Evolutionary conservation across 2,797 vertebrate genomes (phyloP), one percentile per base, ranked within the genome.

Genomic region (Bucorvus abyssinicus): DNA sequence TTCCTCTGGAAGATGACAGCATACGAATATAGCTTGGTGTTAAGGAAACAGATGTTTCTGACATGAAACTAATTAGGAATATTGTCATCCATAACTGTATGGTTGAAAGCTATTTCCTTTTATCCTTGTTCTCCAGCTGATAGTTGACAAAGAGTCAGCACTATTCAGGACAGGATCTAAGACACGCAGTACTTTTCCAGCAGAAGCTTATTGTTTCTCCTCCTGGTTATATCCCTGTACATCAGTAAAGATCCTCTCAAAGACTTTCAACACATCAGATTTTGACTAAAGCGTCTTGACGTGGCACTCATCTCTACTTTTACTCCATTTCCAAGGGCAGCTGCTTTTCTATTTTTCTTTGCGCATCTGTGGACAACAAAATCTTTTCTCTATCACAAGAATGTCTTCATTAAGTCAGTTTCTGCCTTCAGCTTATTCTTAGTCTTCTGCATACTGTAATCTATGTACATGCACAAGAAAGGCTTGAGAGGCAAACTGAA

Each of bases 331-430:
- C 94, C 93, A 94, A 93, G 91, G 94, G 90, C 95, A 97, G 95
- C 96, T 97, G 95, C 91, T 96, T 93, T 95, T 94, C 95, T 96
- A 52, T 96, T 97, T 95, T 96, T 85, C 94, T 94, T 92, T 80
- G 94, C 84, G 53, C 95, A 96, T 96, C 96, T 97, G 96, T 63
- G 91, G 93, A 96, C 94, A 96, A 95, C 94, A 95, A 91, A 91
- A 91, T 94, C 95, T 94, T 95, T 97, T 96, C 83, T 96, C 89
- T 93, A 56, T n/a, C 77, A 87, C 80, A 95, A 96, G 88, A 97
- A 95, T 89, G 80, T 94, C 88, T 96, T 97, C 93, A 96, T 95
- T 97, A 95, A 95, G 65, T 90, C 91, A 83, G 94, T 87, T 96
- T 96, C 81, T 96, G 88, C 88, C 91, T 95, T 89, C 94, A 94